These are phyloP conservation scores for Dromaius novaehollandiae DNA, from an alignment of 2,113 vertebrate species.

Conservation along the genomic window DNA sequence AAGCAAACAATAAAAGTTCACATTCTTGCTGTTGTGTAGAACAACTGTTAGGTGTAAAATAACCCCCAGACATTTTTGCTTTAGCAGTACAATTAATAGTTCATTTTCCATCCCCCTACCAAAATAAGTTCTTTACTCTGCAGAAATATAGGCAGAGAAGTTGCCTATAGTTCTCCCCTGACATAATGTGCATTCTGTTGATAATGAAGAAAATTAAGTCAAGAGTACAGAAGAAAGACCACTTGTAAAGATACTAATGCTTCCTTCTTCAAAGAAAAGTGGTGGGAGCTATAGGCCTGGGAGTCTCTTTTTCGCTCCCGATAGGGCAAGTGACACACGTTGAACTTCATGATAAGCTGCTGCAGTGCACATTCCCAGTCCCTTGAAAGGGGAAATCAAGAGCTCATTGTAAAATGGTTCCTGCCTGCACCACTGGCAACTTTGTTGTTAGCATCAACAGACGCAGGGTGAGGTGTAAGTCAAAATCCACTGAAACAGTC, in stretches of 20 bases:
- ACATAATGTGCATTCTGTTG: background rate
- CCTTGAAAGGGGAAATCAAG: background rate
- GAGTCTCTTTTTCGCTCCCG: background rate
- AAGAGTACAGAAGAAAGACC: background rate
- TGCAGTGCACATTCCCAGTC: background rate
- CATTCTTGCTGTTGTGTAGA: background rate
- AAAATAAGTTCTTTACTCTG: background rate
- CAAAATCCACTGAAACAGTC: background rate
- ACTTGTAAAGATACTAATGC: background rate
- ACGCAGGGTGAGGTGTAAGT: background rate
- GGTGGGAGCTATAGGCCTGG: background rate
- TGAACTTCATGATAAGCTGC: background rate
- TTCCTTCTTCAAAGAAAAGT: background rate
- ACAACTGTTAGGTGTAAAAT: background rate
- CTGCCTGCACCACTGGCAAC: background rate
- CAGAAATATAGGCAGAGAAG: background rate
- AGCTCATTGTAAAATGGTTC: background rate
- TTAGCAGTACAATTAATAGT: background rate
- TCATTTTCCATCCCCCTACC: background rate
- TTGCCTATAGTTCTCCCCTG: background rate
- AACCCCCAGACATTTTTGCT: background rate
- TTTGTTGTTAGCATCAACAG: background rate
- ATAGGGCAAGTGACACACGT: background rate
- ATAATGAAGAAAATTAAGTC: background rate
- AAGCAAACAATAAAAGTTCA: constrained; percentile 23